phyloP scores from a whole-genome alignment of 1,140 invertebrate genomes.

The Brachionus rotundiformis region DNA sequence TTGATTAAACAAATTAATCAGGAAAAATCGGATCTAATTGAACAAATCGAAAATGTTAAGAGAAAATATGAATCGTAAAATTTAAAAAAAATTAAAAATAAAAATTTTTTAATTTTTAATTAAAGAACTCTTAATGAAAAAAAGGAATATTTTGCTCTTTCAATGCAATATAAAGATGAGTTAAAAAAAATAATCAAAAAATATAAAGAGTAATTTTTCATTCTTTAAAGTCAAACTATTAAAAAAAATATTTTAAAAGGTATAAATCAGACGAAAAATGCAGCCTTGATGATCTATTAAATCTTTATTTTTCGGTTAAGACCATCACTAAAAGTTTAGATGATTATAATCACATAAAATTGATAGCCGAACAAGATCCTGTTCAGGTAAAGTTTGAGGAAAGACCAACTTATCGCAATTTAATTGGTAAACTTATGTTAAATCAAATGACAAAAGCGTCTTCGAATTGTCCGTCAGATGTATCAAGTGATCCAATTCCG shows the following conservation, averaged over 20 bases:
- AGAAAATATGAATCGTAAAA: conserved; percentile 44
- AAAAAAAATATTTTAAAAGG: background rate
- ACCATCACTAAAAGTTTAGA: conserved; percentile 32
- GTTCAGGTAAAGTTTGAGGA: conserved; percentile 40
- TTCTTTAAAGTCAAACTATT: too few relatives aligned
- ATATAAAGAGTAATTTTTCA: conserved; percentile 52
- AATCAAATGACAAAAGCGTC: background rate
- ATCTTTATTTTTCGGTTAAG: conserved; percentile 47
- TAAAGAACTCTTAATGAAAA: conserved; percentile 30
- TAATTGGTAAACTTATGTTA: conserved; percentile 24
- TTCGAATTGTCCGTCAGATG: background rate
- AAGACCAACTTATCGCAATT: conserved; percentile 30
- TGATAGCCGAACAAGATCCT: conserved; percentile 39
- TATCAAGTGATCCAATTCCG: background rate
- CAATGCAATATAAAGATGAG: conserved; percentile 42
- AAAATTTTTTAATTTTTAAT: background rate
- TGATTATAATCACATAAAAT: conserved; percentile 32
- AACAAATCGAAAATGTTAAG: conserved; percentile 37
- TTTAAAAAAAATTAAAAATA: background rate
- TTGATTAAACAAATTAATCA: conserved; percentile 51
- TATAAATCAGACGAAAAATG: conserved; percentile 48
- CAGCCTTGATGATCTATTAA: conserved; percentile 29
- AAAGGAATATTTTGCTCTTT: conserved; percentile 44
- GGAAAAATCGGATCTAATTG: conserved; percentile 29
- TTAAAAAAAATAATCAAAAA: conserved; percentile 26